A percentile compares a stretch with the other conserved stretches of the same genome.
These are phyloP conservation scores for Fragum sueziense DNA, from an alignment of 2,888 invertebrate genomes.

Conservation along the genomic window DNA sequence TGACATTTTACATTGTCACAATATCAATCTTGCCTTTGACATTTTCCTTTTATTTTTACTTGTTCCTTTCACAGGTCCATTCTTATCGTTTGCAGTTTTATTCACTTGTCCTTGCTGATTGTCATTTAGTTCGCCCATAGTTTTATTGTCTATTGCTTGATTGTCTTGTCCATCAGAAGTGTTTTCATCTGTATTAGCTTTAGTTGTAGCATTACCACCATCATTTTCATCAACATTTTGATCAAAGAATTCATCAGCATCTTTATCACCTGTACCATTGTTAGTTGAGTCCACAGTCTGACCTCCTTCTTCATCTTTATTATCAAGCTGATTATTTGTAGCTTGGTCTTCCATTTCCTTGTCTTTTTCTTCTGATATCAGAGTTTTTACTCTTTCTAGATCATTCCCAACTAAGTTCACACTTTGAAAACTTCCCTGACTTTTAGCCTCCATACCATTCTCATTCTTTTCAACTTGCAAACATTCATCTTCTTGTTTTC, in stretches of 20 bases:
- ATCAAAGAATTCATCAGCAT: background rate
- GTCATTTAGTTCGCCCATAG: background rate
- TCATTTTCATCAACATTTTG: background rate
- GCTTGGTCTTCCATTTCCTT: constrained; percentile 21
- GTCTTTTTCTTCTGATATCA: constrained; percentile 57
- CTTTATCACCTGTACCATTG: background rate
- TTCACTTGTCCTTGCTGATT: background rate
- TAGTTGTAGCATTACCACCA: background rate
- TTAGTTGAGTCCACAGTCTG: background rate
- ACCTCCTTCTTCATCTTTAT: background rate
- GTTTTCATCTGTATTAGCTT: background rate
- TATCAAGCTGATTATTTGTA: background rate
- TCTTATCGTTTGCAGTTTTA: background rate
- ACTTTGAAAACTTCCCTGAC: constrained; percentile 52
- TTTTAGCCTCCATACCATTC: constrained; percentile 28
- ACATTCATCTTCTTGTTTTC: constrained; percentile 1
- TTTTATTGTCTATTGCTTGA: background rate
- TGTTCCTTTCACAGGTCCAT: background rate
- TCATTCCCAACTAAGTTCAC: constrained; percentile 44
- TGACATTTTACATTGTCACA: too few relatives aligned
- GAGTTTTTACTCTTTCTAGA: constrained; percentile 56
- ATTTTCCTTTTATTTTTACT: constrained; percentile 1
- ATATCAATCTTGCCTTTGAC: constrained; percentile 15
- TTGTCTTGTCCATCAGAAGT: background rate
- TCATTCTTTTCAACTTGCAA: background rate